Base-by-base conservation (phyloP, 2,113 vertebrate genomes). In the Bambusicola thoracicus region DNA sequence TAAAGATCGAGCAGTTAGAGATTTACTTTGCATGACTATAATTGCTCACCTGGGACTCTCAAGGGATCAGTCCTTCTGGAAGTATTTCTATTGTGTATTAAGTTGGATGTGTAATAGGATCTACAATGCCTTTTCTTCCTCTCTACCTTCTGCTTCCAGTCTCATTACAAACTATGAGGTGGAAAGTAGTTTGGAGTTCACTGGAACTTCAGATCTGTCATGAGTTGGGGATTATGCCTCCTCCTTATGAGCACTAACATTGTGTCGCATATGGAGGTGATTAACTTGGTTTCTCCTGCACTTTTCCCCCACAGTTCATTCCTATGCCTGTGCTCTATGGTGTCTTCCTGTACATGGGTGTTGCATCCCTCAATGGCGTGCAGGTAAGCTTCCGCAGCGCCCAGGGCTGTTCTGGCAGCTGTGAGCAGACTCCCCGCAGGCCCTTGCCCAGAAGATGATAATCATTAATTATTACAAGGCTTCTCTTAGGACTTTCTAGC, bases 271-370 rank as follows among this genome's bases (percentile, higher is more conserved):
- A 1, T 0, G 1, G 6, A 75, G 16, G 27, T 66, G 6, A 67
- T 58, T 91, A 56, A 80, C 38, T 18, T 15, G 3, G 24, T 59
- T 48, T 41, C 56, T 86, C 27, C 56, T 85, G 41, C 73, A 89
- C 69, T 93, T 86, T 20, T 56, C 61, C 38, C 48, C 11, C 19
- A 0, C 93, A 98, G 98, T 98, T 98, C 94, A 98, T 98, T 69
- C 98, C 98, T 44, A 98, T 98, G 98, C 98, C 98, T 10, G 98
- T 98, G 29, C 98, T 98, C 34, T 98, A 98, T 1, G 98, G 98
- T 0, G 98, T 98, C 81, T 98, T 98, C 95, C 98, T 98, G 19
- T 98, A 98, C 68, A 98, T 98, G 98, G 98, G 98, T 0, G 98
- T 98, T 2, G 98, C 98, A 1, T 98, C 98, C 4, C 98, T 98